Conservation (phyloP, 92 coral and sea anemone genomes). For the Umimayanthus chanpuru region DNA sequence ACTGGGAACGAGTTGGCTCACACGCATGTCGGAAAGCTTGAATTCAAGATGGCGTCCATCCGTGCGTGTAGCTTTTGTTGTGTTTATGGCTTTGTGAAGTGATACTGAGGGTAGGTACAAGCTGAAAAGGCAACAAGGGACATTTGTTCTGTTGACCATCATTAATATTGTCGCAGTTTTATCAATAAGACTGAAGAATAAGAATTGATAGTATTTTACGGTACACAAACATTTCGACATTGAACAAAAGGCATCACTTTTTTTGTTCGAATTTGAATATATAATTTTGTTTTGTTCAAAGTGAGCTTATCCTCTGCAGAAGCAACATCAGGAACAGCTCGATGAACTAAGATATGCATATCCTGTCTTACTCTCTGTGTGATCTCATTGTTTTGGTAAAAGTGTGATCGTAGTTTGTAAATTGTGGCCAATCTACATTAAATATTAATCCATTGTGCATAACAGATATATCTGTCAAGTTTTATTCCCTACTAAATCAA, state of each 20-base stretch:
- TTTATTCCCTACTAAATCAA: background rate
- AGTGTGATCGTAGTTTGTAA: background rate
- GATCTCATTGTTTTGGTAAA: background rate
- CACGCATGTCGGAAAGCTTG: slow-evolving; percentile 38
- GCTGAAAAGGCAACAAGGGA: background rate
- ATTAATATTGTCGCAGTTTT: background rate
- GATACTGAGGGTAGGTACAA: slow-evolving; percentile 23
- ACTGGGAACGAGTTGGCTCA: background rate
- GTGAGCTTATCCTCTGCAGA: background rate
- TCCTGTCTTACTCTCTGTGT: background rate
- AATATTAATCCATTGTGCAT: background rate
- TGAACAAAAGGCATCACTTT: background rate
- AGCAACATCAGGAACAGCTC: background rate
- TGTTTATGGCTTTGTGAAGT: slow-evolving; percentile 2
- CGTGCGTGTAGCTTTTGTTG: slow-evolving; percentile 34
- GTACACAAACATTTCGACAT: background rate
- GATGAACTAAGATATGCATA: background rate
- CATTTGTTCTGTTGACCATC: background rate
- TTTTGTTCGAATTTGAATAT: slow-evolving; percentile 11
- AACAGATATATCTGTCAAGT: background rate
- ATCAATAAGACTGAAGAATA: background rate
- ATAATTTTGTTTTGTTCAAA: background rate
- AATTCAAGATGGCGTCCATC: slow-evolving; percentile 41
- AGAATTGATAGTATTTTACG: background rate
- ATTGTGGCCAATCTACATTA: background rate